Evolutionary conservation across 2,113 vertebrate genomes (phyloP), one percentile per base, ranked within the genome.

Genomic region (Grantiella picta): DNA sequence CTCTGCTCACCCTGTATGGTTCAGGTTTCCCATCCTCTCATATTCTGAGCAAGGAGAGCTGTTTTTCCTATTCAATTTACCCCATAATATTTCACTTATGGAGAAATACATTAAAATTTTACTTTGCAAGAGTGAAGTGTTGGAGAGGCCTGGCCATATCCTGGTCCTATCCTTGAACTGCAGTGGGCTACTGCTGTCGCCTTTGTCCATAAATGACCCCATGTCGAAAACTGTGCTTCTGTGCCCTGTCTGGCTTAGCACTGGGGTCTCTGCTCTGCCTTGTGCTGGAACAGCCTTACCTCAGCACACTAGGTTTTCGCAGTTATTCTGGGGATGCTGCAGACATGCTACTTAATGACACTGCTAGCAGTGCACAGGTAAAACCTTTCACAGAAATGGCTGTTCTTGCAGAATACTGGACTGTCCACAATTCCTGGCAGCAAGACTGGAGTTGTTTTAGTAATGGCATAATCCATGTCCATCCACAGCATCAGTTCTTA

Each of bases 261-360:
- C 0, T 45, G 20, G 44, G 16, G 56, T 61, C 29, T 53, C 36
- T 38, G 15, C 9, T 83, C 72, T 60, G 35, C 35, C 36, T 52
- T 63, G 66, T 63, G 38, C 42, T 50, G 35, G 42, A 36, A 22
- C 6, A 27, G n/a, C 36, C 38, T 47, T 71, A 45, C 25, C 23
- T 59, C 38, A 45, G 76, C 23, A 63, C 10, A 27, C 4, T 10
- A 3, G 1, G 1, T n/a, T 83, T 59, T 29, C 56, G 23, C 23
- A 45, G 21, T 0, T 42, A 27, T 68, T 68, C 23, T 1, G 3
- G 42, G 44, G 15, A 42, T 0, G 1, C 9, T 45, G 25, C 22
- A 45, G 52, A 11, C 28, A 7, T 8, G 9, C 31, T 42, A 21
- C 21, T 20, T 61, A 10, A 49, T 35, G 61, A 20, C 22, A 10